phyloP scores from a whole-genome alignment of 2,797 vertebrate genomes.

The Semaprochilodus insignis region DNA sequence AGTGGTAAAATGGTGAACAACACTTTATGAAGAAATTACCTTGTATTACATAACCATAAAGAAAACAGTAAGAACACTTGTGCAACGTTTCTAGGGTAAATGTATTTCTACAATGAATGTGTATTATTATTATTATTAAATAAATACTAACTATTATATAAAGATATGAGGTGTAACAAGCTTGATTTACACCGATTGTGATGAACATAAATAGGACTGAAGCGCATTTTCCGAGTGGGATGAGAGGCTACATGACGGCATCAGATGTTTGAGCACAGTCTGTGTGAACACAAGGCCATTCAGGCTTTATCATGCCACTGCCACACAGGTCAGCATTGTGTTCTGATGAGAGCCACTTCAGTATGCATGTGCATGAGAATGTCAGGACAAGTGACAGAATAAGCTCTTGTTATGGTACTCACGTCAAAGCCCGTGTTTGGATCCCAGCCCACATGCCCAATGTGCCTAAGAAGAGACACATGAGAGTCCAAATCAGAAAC shows the following conservation, averaged over 20 bases:
- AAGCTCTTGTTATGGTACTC: conserved; percentile 77
- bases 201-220: background rate
- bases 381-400: conserved; percentile 48
- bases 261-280: conserved; percentile 50
- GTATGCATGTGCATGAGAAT: conserved; percentile 48
- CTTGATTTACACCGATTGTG: background rate
- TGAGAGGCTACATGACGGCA: conserved; percentile 39
- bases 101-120: background rate
- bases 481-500: conserved; percentile 38
- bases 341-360: conserved; percentile 44
- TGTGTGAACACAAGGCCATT: conserved; percentile 71
- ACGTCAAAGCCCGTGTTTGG: conserved; percentile 99
- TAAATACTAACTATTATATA: background rate
- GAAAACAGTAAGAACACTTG: background rate
- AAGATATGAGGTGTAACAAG: background rate
- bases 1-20: conserved; percentile 18
- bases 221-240: conserved; percentile 24
- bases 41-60: background rate
- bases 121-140: background rate
- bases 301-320: conserved; percentile 67
- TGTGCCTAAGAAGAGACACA: conserved; percentile 83
- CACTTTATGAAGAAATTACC: background rate
- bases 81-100: background rate
- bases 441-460: conserved; percentile 98
- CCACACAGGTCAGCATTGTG: conserved; percentile 75